Base-by-base conservation (phyloP, 2,113 vertebrate species). In the Ia io region DNA sequence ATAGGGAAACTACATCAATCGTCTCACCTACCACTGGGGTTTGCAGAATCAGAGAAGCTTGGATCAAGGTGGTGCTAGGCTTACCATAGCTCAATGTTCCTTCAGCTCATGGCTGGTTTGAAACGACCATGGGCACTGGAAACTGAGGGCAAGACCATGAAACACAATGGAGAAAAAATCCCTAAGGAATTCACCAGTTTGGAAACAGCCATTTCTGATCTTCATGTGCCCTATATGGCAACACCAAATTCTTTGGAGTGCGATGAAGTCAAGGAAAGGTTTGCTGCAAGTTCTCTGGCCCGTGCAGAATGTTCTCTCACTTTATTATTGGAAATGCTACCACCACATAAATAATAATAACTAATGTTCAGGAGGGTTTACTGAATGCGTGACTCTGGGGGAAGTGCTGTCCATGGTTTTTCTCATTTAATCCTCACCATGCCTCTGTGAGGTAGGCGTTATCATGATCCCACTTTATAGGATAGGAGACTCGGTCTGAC, bases 171-270 rank as follows among this genome's bases (percentile, higher is more conserved):
- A 90, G 42, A 14, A 71, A 76, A 71, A 32, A 12, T 12, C 44
- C 53, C 16, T 37, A 74, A 37, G 61, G 32, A 65, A 37, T 44
- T n/a, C 47, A 44, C 1, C 32, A 44, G 51, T 92, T 78, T 73
- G 61, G 71, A 76, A 86, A 63, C 35, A 51, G 8, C 30, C 56
- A 88, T 53, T 94, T 85, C n/a, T 77, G 71, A 85, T 63, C 82
- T 90, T 88, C 14, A 1, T 53, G 47, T 28, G 6, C 23, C 47
- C 32, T 42, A 6, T 51, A 51, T 30, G 47, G 16, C 16, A 87
- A 69, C 32, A 84, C 20, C 22, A 37, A 80, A 67, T 77, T 78
- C 49, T 88, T 70, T 42, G 28, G 74, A 35, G n/a, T 42, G 5
- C 49, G 23, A 42, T 37, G 6, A 76, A 49, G 13, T 56, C 70